A percentile compares a stretch with the other conserved stretches of the same genome.
phyloP scores from a whole-genome alignment of 2,113 vertebrate species.

The Rhinoptilus africanus region DNA sequence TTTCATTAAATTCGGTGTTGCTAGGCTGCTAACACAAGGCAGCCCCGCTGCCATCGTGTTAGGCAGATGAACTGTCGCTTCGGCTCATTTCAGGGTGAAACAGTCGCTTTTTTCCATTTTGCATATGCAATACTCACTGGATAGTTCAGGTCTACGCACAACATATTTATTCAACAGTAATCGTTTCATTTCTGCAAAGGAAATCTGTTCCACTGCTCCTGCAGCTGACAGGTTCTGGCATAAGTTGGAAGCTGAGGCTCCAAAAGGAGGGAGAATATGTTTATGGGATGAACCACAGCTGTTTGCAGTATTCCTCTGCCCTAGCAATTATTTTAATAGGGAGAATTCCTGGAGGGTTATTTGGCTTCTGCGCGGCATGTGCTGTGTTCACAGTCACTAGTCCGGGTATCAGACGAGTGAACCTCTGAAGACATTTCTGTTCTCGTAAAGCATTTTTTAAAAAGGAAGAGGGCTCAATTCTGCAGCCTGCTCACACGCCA shows the following conservation, averaged over 20 bases:
- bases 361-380: background rate
- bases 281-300: slow-evolving; percentile 40
- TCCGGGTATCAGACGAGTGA: background rate
- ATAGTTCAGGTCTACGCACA: slow-evolving; percentile 7
- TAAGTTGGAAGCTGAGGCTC: background rate
- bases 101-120: background rate
- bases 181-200: slow-evolving; percentile 9
- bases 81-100: background rate
- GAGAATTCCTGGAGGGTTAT: slow-evolving; percentile 36
- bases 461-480: background rate
- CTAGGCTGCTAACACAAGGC: background rate
- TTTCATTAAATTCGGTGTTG: background rate
- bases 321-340: slow-evolving; percentile 39
- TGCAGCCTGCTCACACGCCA: background rate
- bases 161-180: slow-evolving; percentile 37
- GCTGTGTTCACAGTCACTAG: background rate
- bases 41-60: background rate
- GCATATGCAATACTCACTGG: background rate
- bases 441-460: background rate
- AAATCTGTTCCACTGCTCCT: slow-evolving; percentile 9
- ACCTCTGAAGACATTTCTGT: background rate
- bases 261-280: slow-evolving; percentile 36
- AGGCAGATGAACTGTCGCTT: background rate
- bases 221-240: slow-evolving; percentile 48
- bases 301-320: slow-evolving; percentile 44